phyloP scores from a whole-genome alignment of 2,888 invertebrate species.

The Phaonia tiefii region DNA sequence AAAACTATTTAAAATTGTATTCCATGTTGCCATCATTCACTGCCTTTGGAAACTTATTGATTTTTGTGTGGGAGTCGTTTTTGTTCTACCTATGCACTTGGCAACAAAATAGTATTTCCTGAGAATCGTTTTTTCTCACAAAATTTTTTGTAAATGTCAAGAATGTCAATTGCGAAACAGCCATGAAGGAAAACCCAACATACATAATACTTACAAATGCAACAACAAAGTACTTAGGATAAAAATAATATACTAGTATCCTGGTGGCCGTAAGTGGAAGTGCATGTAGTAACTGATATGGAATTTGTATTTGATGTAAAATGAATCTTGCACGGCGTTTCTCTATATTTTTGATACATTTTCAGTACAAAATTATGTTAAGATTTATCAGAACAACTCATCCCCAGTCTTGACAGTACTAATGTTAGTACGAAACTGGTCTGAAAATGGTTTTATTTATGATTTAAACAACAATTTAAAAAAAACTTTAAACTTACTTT shows the following conservation, averaged over 20 bases:
- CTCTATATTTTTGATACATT: too few species aligned
- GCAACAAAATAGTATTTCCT: slow-evolving; percentile 33
- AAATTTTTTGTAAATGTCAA: slow-evolving; percentile 36
- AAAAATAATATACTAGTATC: background rate
- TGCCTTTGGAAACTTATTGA: slow-evolving; percentile 44
- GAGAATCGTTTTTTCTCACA: background rate
- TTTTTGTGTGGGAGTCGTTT: slow-evolving; percentile 24
- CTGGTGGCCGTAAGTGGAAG: background rate
- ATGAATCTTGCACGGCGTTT: too few species aligned
- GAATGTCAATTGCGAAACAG: slow-evolving; percentile 34
- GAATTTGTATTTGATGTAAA: too few species aligned
- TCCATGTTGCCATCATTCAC: background rate
- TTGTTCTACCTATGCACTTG: slow-evolving; percentile 50
- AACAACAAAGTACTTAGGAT: background rate
- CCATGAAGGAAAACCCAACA: slow-evolving; percentile 8
- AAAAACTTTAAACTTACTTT: too few species aligned
- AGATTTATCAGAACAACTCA: too few species aligned
- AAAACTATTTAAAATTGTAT: background rate
- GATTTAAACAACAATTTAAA: too few species aligned
- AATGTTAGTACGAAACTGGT: too few species aligned
- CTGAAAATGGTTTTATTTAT: too few species aligned
- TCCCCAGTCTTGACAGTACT: too few species aligned
- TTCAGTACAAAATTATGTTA: too few species aligned
- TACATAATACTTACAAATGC: background rate
- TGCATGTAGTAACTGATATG: too few species aligned